Percentiles rank a stretch among this genome's conserved stretches.
Evolutionary conservation across 2,113 vertebrate species (phyloP).

Genomic region (Scatophagus argus): DNA sequence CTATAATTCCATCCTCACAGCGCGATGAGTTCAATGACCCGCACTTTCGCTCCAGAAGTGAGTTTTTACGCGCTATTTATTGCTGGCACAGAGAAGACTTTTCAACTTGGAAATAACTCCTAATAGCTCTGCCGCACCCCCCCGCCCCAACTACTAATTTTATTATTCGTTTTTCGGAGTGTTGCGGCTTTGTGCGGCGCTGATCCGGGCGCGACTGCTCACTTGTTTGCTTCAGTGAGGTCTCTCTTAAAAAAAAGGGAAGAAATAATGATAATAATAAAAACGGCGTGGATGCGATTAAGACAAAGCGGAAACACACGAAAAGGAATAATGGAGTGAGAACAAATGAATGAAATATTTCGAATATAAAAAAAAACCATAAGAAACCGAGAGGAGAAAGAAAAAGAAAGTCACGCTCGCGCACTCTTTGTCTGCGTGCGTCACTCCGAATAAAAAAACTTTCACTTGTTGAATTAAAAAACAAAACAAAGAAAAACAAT

Average conservation of each 20-base stretch:
- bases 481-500: neutral
- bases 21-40: conserved; percentile 55
- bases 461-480: neutral
- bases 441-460: neutral
- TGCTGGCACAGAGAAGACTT: conserved; percentile 43
- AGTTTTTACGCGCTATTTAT: conserved; percentile 55
- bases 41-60: conserved; percentile 49
- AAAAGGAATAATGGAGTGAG: neutral
- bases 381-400: conserved; percentile 8
- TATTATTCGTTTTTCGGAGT: conserved; percentile 43
- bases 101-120: conserved; percentile 55
- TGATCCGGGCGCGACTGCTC: conserved; percentile 9
- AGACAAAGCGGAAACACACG: neutral
- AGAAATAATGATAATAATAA: too few species aligned
- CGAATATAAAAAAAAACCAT: neutral
- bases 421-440: neutral
- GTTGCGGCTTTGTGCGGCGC: conserved; percentile 18
- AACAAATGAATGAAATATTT: neutral
- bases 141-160: conserved; percentile 48
- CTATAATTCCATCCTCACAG: conserved; percentile 51
- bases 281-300: neutral
- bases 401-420: neutral
- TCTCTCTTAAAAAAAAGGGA: neutral
- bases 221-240: conserved; percentile 32
- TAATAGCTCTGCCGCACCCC: conserved; percentile 41